These are phyloP conservation scores for Ispidina lecontei DNA, from an alignment of 2,797 vertebrate genomes.

Conservation along the genomic window DNA sequence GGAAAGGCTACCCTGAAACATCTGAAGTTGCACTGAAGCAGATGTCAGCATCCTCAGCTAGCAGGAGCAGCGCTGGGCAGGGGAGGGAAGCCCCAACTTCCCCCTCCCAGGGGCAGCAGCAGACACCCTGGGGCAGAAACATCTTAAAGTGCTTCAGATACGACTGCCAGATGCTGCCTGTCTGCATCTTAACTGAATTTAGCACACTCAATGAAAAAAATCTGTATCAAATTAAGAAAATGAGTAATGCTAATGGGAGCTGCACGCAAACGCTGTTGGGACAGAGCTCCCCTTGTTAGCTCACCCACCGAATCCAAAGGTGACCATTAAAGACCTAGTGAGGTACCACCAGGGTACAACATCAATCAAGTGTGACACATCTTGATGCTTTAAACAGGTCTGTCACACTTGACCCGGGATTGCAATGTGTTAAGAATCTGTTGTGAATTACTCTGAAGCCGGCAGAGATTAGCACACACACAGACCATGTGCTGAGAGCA, in stretches of 20 bases:
- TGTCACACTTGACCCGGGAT: neutral
- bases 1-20: neutral
- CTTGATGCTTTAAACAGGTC: neutral
- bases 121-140: conserved; percentile 48
- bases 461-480: neutral
- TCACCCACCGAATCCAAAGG: neutral
- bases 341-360: conserved; percentile 19
- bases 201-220: conserved; percentile 51
- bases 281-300: conserved; percentile 55
- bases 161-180: conserved; percentile 50
- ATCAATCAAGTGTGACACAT: neutral
- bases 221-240: conserved; percentile 67
- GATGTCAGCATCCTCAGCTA: neutral
- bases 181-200: conserved; percentile 54
- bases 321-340: neutral
- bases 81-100: conserved; percentile 13
- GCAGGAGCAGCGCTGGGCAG: neutral
- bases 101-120: neutral
- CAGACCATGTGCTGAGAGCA: neutral
- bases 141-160: conserved; percentile 6
- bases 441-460: neutral
- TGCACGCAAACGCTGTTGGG: neutral
- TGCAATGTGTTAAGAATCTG: neutral
- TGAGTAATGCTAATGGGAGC: conserved; percentile 48
- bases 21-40: neutral